phyloP scores from a whole-genome alignment of 2,113 vertebrate species.

The Eulacestoma nigropectus region DNA sequence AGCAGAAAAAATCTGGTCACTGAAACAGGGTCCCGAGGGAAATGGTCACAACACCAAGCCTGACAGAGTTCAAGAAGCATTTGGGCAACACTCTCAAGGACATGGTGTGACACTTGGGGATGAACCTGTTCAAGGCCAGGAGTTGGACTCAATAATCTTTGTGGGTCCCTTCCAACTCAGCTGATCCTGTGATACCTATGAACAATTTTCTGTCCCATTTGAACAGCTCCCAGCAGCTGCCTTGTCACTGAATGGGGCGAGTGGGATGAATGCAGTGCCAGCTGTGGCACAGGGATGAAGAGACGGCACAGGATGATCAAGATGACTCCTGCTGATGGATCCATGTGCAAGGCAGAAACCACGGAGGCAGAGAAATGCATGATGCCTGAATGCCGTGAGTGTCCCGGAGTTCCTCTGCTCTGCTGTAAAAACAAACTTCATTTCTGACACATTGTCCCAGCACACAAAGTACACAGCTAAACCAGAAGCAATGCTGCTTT shows the following conservation, averaged over 20 bases:
- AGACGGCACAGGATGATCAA: conserved; percentile 92
- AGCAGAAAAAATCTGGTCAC: not conserved
- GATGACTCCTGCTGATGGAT: conserved; percentile 92
- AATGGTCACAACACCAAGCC: not conserved
- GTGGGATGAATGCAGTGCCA: conserved; percentile 96
- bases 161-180: too few species aligned
- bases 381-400: conserved; percentile 99
- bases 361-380: conserved; percentile 95
- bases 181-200: too few species aligned
- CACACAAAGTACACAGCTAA: not conserved
- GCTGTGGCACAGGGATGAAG: conserved; percentile 91
- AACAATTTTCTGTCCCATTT: not conserved
- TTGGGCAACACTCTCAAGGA: not conserved
- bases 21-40: not conserved
- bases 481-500: not conserved
- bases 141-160: not conserved
- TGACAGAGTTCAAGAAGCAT: accelerated
- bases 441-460: not conserved
- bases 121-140: not conserved
- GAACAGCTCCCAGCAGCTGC: conserved; percentile 89
- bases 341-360: conserved; percentile 90
- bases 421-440: not conserved
- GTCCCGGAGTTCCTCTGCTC: not conserved
- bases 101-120: not conserved
- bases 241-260: conserved; percentile 94